Percentiles rank a stretch among this genome's conserved stretches.
These are phyloP conservation scores for Seriola rivoliana DNA, from an alignment of 2,113 vertebrate species.

Conservation along the genomic window DNA sequence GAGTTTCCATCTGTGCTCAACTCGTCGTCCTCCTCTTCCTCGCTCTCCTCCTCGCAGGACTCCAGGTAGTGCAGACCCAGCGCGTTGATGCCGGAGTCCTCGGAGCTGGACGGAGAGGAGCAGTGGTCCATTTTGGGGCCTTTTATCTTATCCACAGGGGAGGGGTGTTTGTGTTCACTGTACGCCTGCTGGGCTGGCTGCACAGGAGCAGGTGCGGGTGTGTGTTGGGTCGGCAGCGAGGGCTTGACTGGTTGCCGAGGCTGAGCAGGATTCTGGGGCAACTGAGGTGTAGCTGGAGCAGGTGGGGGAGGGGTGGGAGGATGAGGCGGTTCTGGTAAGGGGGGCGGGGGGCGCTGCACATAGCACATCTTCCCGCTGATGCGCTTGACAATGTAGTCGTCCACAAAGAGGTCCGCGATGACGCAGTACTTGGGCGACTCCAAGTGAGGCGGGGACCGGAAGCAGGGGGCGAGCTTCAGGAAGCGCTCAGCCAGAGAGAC, in stretches of 20 bases:
- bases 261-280: slow-evolving; percentile 32
- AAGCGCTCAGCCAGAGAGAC: slow-evolving; percentile 93
- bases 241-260: slow-evolving; percentile 37
- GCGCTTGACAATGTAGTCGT: slow-evolving; percentile 96
- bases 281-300: slow-evolving; percentile 48
- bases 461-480: slow-evolving; percentile 91
- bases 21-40: slow-evolving; percentile 86
- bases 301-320: slow-evolving; percentile 60
- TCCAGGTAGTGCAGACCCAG: slow-evolving; percentile 93
- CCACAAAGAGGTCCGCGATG: slow-evolving; percentile 95
- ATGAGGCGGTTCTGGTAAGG: slow-evolving; percentile 70
- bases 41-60: slow-evolving; percentile 94
- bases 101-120: slow-evolving; percentile 95
- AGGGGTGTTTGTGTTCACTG: slow-evolving; percentile 69
- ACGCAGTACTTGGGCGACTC: slow-evolving; percentile 94
- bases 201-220: slow-evolving; percentile 37
- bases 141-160: slow-evolving; percentile 83
- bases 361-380: slow-evolving; percentile 99
- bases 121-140: slow-evolving; percentile 94
- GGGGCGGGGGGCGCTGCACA: slow-evolving; percentile 90
- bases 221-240: slow-evolving; percentile 14
- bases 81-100: slow-evolving; percentile 98
- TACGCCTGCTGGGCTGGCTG: slow-evolving; percentile 46
- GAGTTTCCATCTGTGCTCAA: slow-evolving; percentile 90
- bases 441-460: slow-evolving; percentile 91